phyloP scores from a whole-genome alignment of 2,888 invertebrate genomes.

The Cinara cedri region DNA sequence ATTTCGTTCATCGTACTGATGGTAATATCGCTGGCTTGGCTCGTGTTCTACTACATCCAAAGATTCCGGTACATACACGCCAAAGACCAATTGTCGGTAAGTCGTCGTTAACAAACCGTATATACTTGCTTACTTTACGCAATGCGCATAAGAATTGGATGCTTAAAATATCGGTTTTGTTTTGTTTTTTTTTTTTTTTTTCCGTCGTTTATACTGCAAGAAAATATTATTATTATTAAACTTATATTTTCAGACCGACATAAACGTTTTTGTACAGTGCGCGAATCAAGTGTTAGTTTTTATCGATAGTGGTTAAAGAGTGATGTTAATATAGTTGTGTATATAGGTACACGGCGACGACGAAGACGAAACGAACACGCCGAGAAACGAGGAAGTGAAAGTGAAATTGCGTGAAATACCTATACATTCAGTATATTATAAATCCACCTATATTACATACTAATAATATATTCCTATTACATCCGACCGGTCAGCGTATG shows the following conservation, averaged over 20 bases:
- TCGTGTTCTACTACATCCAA: constrained; percentile 95
- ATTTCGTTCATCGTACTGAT: constrained; percentile 94
- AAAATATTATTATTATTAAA: not conserved
- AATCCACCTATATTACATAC: not conserved
- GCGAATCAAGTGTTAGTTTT: not conserved
- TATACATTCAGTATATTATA: not conserved
- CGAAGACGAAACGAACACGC: constrained; percentile 6
- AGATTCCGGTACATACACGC: constrained; percentile 92
- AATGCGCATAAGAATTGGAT: too few species aligned
- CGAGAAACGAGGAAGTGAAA: constrained; percentile 48
- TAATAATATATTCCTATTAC: too few species aligned
- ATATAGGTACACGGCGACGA: not conserved
- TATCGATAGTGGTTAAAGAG: too few species aligned
- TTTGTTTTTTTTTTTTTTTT: too few species aligned
- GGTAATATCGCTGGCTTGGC: constrained; percentile 93
- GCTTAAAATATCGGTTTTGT: too few species aligned
- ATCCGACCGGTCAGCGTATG: too few species aligned
- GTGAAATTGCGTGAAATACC: constrained; percentile 8
- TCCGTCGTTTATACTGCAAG: too few species aligned
- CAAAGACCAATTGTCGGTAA: constrained; percentile 89
- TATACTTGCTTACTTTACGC: not conserved
- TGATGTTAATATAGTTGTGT: too few species aligned
- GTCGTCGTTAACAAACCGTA: constrained; percentile 61
- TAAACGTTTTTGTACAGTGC: not conserved
- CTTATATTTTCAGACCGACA: not conserved